Evolutionary conservation across 2,113 vertebrate genomes (phyloP).

Genomic region (Myrmecobius fasciatus): DNA sequence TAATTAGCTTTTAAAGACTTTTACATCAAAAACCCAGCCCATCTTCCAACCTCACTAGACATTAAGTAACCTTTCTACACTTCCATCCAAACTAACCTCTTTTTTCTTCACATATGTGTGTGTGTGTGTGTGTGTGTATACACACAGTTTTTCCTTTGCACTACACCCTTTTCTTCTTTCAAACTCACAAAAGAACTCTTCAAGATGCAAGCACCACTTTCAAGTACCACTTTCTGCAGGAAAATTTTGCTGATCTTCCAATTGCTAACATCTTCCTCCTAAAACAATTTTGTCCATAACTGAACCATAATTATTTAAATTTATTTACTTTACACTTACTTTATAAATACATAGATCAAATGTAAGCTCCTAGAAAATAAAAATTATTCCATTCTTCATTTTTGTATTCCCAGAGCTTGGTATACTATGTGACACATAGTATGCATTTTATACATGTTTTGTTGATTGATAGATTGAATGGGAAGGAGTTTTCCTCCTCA

Average conservation of each 20-base stretch:
- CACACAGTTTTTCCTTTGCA: neutral
- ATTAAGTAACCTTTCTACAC: neutral
- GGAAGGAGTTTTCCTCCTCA: neutral
- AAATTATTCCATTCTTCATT: neutral
- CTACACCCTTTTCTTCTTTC: neutral
- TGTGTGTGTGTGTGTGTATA: too few relatives aligned
- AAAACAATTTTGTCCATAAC: neutral
- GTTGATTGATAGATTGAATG: neutral
- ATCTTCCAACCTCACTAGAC: neutral
- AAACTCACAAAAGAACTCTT: neutral
- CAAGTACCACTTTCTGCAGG: neutral
- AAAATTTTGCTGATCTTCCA: neutral
- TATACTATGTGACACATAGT: neutral
- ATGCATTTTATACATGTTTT: neutral
- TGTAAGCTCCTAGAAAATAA: neutral
- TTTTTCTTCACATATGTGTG: neutral
- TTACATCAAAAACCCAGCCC: neutral
- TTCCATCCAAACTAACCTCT: neutral
- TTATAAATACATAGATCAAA: neutral
- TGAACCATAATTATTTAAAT: neutral
- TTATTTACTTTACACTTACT: neutral
- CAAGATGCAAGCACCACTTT: neutral
- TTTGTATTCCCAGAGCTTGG: neutral
- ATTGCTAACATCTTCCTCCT: neutral
- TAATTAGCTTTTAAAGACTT: neutral